Evolutionary conservation across 1,140 invertebrate species (phyloP).

Genomic region (Pseudachorutes palmiensis): DNA sequence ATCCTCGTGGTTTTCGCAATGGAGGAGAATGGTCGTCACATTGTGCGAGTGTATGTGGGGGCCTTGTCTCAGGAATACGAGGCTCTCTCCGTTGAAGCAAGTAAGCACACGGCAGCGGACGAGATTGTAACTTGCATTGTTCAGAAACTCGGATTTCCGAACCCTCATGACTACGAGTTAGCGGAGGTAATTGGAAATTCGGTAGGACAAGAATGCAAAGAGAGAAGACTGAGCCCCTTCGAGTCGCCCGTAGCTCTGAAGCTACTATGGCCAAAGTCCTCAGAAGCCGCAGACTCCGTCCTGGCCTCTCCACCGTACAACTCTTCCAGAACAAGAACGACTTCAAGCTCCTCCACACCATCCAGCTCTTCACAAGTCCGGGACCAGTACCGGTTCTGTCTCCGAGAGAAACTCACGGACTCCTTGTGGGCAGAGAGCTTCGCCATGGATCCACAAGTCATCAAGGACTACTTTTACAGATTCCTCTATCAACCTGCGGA

Average conservation of each 20-base stretch:
- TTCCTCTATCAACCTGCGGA: conserved; percentile 74
- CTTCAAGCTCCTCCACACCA: conserved; percentile 13
- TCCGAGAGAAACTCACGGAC: conserved; percentile 63
- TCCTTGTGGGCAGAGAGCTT: conserved; percentile 73
- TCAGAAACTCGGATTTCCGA: conserved; percentile 61
- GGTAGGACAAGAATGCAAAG: conserved; percentile 80
- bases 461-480: conserved; percentile 79
- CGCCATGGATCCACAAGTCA: conserved; percentile 79
- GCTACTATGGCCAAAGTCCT: conserved; percentile 79
- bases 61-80: conserved; percentile 80
- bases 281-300: conserved; percentile 25
- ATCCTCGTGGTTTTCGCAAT: conserved; percentile 19
- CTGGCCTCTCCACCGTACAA: neutral
- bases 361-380: conserved; percentile 21
- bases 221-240: conserved; percentile 68
- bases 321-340: conserved; percentile 5
- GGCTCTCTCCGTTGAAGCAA: conserved; percentile 74
- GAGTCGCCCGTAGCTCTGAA: conserved; percentile 88
- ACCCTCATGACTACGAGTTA: conserved; percentile 68
- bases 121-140: conserved; percentile 82
- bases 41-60: conserved; percentile 78
- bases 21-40: conserved; percentile 44
- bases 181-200: conserved; percentile 80
- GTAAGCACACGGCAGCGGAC: conserved; percentile 78
- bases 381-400: conserved; percentile 60